Evolutionary conservation across 2,113 vertebrate genomes (phyloP).

Genomic region (Paradisaea rubra): DNA sequence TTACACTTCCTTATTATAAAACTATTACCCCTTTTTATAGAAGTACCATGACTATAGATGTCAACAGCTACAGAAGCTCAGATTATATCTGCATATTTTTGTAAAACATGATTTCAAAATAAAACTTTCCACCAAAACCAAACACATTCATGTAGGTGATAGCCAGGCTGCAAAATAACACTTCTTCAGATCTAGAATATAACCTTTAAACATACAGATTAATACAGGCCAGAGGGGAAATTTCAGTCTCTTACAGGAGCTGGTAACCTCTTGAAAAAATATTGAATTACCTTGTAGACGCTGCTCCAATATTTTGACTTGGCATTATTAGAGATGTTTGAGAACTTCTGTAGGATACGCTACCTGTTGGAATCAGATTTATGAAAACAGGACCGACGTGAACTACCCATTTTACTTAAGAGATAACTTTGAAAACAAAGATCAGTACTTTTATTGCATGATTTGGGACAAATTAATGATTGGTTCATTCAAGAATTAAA

Average conservation of each 20-base stretch:
- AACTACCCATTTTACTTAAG: not conserved
- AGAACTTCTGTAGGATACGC: constrained; percentile 53
- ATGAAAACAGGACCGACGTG: not conserved
- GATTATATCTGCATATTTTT: not conserved
- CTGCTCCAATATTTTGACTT: constrained; percentile 24
- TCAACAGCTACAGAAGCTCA: not conserved
- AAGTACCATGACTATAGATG: not conserved
- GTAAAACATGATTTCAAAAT: not conserved
- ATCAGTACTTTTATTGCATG: not conserved
- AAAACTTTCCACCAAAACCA: not conserved
- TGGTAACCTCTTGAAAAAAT: not conserved
- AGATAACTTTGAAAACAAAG: not conserved
- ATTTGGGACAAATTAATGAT: not conserved
- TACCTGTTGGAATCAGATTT: constrained; percentile 61
- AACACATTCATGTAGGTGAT: not conserved
- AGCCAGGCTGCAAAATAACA: not conserved
- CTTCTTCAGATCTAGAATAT: not conserved
- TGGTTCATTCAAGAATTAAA: not conserved
- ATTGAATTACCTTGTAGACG: constrained; percentile 73
- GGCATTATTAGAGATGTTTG: constrained; percentile 54
- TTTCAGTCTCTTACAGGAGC: not conserved
- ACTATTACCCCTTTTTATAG: not conserved
- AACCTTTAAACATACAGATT: not conserved
- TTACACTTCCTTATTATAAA: not conserved
- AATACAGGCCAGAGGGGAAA: not conserved